Conservation (phyloP, 2,113 vertebrate genomes). For the Setophaga petechia region DNA sequence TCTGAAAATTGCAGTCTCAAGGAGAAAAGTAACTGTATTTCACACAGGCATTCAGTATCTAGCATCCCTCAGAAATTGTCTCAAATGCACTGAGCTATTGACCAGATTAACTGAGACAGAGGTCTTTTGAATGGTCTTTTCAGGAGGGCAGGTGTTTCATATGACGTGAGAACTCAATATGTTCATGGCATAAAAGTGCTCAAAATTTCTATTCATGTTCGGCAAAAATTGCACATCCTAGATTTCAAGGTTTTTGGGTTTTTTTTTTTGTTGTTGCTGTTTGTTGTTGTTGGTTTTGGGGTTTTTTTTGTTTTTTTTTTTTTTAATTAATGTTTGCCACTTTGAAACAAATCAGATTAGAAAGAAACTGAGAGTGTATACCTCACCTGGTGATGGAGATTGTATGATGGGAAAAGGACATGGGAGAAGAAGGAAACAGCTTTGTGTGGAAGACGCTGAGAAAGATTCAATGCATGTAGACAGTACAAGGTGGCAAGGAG, state of each 20-base stretch:
- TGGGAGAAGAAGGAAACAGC: neutral
- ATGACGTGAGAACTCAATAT: neutral
- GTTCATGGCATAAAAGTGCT: neutral
- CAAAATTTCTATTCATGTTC: neutral
- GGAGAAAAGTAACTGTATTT: neutral
- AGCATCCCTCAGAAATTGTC: neutral
- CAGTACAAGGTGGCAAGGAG: neutral
- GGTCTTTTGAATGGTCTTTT: neutral
- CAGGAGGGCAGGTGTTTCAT: neutral
- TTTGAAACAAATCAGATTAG: neutral
- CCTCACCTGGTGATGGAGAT: neutral
- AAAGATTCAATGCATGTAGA: neutral
- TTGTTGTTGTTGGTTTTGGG: too few species aligned
- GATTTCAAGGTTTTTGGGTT: neutral
- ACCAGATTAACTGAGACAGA: neutral
- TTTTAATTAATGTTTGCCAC: neutral
- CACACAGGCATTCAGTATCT: neutral
- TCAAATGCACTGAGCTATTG: neutral
- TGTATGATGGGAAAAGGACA: neutral
- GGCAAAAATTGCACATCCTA: neutral
- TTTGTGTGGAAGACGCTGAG: neutral
- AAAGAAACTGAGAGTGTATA: neutral
- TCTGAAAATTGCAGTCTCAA: neutral
- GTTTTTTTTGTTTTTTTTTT: neutral
- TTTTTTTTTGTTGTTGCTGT: too few species aligned